These are phyloP conservation scores for Cyprinodon diabolis DNA, from an alignment of 2,797 vertebrate species.

Conservation along the genomic window DNA sequence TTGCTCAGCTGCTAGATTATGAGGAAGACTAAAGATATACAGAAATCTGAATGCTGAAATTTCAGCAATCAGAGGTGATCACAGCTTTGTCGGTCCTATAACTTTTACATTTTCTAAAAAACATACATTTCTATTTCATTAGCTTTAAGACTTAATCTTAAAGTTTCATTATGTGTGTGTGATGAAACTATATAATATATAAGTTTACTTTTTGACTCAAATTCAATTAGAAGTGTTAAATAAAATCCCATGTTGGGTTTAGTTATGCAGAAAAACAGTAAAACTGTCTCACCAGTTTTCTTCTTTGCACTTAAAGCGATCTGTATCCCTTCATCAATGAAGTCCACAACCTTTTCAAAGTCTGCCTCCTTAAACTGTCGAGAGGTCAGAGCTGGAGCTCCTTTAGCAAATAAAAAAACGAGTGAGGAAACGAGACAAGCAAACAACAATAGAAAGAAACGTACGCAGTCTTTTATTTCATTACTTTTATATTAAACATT, in stretches of 20 bases:
- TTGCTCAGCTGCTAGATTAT: too few relatives aligned
- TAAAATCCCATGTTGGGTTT: background rate
- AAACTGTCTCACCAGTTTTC: conserved; percentile 82
- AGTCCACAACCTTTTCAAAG: conserved; percentile 86
- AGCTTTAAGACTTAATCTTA: background rate
- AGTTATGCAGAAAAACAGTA: background rate
- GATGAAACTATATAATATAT: background rate
- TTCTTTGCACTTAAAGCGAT: conserved; percentile 86
- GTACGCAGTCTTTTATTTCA: background rate
- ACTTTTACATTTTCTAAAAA: background rate
- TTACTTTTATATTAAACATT: too few relatives aligned
- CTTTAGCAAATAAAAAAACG: conserved; percentile 56
- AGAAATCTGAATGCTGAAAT: too few relatives aligned
- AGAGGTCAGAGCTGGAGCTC: conserved; percentile 86
- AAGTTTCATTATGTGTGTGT: background rate
- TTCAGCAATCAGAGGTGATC: too few relatives aligned
- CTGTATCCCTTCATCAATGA: conserved; percentile 86
- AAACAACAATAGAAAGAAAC: background rate
- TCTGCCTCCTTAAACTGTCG: conserved; percentile 84
- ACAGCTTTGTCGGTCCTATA: too few relatives aligned
- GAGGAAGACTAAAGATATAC: too few relatives aligned
- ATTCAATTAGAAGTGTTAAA: background rate
- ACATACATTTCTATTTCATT: background rate
- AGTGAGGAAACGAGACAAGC: background rate
- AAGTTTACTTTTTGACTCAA: background rate